These are phyloP conservation scores for Anguilla obscura DNA, from an alignment of 2,797 vertebrate species.

Conservation along the genomic window DNA sequence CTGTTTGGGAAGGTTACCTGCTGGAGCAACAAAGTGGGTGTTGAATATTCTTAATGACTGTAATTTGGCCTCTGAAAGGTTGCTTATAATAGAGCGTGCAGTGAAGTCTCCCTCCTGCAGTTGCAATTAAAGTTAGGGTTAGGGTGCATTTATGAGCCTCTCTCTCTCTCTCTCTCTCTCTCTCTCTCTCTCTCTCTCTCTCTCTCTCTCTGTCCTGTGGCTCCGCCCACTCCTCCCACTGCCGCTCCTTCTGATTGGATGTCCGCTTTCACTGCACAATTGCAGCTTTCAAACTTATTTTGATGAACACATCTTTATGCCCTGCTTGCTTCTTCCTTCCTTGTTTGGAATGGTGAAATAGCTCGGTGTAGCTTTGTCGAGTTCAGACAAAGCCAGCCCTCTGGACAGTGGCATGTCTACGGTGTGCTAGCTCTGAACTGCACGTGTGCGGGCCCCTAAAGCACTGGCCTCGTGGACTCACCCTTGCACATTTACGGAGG, in stretches of 20 bases:
- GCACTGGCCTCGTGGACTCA: not conserved
- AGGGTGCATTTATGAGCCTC: slow-evolving; percentile 40
- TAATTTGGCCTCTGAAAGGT: not conserved
- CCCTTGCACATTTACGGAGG: not conserved
- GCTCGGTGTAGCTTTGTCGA: not conserved
- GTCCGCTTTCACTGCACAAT: slow-evolving; percentile 16
- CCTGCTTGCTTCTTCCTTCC: not conserved
- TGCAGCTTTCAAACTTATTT: not conserved
- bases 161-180: not conserved
- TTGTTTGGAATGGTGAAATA: not conserved
- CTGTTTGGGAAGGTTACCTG: not conserved
- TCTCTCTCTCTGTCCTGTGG: slow-evolving; percentile 5
- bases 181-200: not conserved
- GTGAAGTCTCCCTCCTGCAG: not conserved
- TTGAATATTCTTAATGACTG: not conserved
- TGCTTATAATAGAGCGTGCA: not conserved
- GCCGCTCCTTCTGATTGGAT: slow-evolving; percentile 11
- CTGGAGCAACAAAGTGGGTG: not conserved
- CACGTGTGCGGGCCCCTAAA: too few relatives aligned
- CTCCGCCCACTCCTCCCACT: not conserved
- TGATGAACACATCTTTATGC: not conserved
- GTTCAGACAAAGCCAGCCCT: too few relatives aligned
- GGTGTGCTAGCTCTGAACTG: too few relatives aligned
- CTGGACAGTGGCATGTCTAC: too few relatives aligned
- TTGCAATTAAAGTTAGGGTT: not conserved